Evolutionary conservation across 2,888 invertebrate species (phyloP).

Genomic region (Dione juno): DNA sequence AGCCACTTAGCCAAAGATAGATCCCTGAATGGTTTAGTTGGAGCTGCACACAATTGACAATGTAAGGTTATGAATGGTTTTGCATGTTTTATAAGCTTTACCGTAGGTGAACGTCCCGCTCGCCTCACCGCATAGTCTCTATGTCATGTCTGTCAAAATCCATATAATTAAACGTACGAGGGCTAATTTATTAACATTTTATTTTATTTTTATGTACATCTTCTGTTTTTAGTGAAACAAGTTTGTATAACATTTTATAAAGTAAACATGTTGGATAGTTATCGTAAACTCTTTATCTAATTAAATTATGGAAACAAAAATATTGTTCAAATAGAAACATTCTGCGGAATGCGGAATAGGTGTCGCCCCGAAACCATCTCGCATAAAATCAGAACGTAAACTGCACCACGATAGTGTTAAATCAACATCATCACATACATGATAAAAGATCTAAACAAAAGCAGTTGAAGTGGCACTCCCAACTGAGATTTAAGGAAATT

Average conservation of each 20-base stretch:
- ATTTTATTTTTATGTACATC: neutral
- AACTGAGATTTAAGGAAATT: slow-evolving; percentile 65
- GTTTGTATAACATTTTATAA: too few relatives aligned
- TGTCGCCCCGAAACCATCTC: neutral
- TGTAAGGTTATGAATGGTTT: neutral
- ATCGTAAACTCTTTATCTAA: too few relatives aligned
- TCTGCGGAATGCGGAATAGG: neutral
- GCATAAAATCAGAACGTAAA: neutral
- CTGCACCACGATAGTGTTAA: neutral
- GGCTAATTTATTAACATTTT: neutral
- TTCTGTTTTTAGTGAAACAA: too few relatives aligned
- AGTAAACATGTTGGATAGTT: too few relatives aligned
- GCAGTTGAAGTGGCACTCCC: slow-evolving; percentile 64
- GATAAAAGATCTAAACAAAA: slow-evolving; percentile 60
- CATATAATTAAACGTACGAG: neutral
- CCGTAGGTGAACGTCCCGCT: neutral
- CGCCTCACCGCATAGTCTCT: neutral
- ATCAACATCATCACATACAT: neutral
- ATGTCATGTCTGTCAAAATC: neutral
- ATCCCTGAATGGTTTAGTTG: neutral
- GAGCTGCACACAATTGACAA: neutral
- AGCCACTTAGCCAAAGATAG: neutral
- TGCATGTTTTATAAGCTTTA: neutral
- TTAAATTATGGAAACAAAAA: neutral
- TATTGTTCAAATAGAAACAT: neutral